Conservation (phyloP, 2,113 vertebrate genomes). For the Ellobius talpinus region DNA sequence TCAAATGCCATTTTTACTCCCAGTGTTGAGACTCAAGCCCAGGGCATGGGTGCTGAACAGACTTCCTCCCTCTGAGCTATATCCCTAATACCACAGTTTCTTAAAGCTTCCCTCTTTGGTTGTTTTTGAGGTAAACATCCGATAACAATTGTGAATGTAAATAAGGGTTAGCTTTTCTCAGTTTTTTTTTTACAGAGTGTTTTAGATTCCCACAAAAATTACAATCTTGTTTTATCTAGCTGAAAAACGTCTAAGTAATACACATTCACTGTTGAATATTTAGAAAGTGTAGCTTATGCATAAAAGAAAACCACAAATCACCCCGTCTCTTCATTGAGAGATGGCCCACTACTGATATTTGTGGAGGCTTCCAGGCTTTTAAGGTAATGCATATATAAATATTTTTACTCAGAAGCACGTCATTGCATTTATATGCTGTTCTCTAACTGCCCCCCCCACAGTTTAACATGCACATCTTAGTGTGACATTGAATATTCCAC, state of each 20-base stretch:
- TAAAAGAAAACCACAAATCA: slow-evolving; percentile 36
- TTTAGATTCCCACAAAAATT: slow-evolving; percentile 42
- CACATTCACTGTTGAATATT: slow-evolving; percentile 28
- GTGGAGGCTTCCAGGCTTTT: slow-evolving; percentile 52
- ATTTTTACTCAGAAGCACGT: slow-evolving; percentile 40
- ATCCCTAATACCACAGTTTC: neutral
- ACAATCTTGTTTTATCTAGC: slow-evolving; percentile 21
- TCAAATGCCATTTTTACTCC: no score
- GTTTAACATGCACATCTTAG: neutral
- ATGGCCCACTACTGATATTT: slow-evolving; percentile 1
- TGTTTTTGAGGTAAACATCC: neutral
- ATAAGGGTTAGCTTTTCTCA: neutral
- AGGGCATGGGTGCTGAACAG: neutral
- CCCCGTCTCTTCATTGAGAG: neutral
- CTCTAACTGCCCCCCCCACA: neutral
- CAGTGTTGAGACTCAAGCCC: neutral
- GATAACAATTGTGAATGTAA: neutral
- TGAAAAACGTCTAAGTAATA: slow-evolving; percentile 33
- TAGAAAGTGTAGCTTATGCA: slow-evolving; percentile 37
- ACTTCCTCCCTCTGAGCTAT: neutral
- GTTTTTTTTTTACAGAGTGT: neutral
- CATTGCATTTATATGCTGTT: slow-evolving; percentile 30
- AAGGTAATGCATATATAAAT: slow-evolving; percentile 41
- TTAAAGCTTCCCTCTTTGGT: neutral
- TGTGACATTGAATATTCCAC: slow-evolving; percentile 29